These are phyloP conservation scores for Petromus typicus DNA, from an alignment of 2,113 vertebrate genomes.

Conservation along the genomic window DNA sequence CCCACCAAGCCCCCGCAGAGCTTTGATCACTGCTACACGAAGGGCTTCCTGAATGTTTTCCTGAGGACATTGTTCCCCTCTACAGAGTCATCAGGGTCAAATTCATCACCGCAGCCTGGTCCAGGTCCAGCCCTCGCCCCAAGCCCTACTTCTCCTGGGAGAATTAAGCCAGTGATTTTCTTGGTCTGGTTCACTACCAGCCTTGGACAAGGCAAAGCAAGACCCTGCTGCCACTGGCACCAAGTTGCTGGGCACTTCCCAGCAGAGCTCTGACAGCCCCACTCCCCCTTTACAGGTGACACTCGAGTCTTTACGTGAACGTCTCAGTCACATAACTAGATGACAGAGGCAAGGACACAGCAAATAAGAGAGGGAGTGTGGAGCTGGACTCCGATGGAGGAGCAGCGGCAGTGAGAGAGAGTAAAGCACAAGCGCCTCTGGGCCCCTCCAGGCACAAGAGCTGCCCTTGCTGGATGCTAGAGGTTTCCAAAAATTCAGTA, in stretches of 20 bases:
- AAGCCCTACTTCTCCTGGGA: constrained; percentile 50
- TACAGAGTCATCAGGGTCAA: constrained; percentile 83
- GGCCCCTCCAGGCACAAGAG: background rate
- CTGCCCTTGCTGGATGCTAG: background rate
- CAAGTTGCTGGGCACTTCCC: background rate
- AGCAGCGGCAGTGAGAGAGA: background rate
- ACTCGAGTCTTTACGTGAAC: background rate
- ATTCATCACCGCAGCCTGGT: constrained; percentile 79
- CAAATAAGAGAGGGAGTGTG: too few species aligned
- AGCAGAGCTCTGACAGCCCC: background rate
- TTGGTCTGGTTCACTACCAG: background rate
- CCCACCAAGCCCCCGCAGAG: constrained; percentile 28
- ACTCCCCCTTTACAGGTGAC: background rate
- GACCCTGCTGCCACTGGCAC: background rate
- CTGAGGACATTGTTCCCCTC: constrained; percentile 83
- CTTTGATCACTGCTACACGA: constrained; percentile 77
- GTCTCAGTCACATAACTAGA: background rate
- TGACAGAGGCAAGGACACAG: too few species aligned
- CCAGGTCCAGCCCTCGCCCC: constrained; percentile 64
- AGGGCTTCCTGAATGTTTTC: constrained; percentile 85
- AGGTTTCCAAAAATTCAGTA: background rate
- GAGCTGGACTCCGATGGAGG: background rate
- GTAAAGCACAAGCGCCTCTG: background rate
- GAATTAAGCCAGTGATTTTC: background rate
- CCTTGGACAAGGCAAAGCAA: background rate